Evolutionary conservation across 1,140 invertebrate species (phyloP).

Genomic region (Papilio glaucus): DNA sequence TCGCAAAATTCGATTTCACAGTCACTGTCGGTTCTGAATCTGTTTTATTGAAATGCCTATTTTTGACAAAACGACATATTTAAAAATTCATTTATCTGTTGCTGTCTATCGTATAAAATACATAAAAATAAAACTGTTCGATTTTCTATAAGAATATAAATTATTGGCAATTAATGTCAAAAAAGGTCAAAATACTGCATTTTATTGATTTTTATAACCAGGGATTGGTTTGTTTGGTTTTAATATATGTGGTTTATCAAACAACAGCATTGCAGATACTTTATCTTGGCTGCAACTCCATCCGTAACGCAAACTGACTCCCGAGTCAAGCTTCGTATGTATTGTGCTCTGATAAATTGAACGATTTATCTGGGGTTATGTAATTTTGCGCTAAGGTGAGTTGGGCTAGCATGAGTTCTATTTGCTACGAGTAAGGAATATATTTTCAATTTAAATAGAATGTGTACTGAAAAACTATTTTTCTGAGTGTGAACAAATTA

Average conservation of each 20-base stretch:
- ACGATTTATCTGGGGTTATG: constrained; percentile 45
- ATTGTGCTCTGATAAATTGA: constrained; percentile 50
- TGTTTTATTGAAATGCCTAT: no score
- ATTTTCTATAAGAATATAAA: neutral
- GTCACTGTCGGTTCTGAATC: no score
- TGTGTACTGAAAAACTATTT: neutral
- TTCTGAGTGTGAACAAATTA: neutral
- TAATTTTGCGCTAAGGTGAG: constrained; percentile 29
- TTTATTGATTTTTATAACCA: no score
- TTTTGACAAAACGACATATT: no score
- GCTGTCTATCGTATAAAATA: no score
- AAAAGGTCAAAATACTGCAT: no score
- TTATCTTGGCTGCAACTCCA: constrained; percentile 46
- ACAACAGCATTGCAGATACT: constrained; percentile 42
- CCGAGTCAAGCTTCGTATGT: constrained; percentile 46
- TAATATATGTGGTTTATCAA: neutral
- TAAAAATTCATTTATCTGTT: no score
- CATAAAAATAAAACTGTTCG: no score
- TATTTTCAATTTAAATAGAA: neutral
- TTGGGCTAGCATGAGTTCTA: neutral
- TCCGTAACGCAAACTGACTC: constrained; percentile 47
- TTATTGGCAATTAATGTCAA: no score
- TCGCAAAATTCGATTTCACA: no score
- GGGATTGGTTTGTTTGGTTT: no score
- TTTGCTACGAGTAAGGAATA: neutral